These are phyloP conservation scores for Pachyseris speciosa DNA, from an alignment of 64 coral and sea anemone genomes.

Conservation along the genomic window DNA sequence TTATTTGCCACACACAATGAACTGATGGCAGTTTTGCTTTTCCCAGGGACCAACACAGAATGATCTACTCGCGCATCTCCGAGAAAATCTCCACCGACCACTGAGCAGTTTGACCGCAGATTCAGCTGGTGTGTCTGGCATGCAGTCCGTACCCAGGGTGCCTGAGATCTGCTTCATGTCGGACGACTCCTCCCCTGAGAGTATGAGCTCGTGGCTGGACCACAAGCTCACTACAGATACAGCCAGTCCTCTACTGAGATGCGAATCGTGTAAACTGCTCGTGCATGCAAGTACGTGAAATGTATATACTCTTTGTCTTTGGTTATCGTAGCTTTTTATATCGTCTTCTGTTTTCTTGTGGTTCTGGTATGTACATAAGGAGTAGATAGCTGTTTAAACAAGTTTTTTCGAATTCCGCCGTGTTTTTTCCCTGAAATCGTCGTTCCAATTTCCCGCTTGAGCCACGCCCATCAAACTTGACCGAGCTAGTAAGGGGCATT, in stretches of 20 bases:
- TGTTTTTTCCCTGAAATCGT: too few species aligned
- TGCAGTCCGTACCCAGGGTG: conserved; percentile 55
- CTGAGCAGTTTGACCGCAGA: neutral
- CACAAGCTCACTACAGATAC: conserved; percentile 66
- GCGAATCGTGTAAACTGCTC: conserved; percentile 56
- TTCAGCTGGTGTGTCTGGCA: neutral
- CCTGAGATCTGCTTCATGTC: conserved; percentile 96
- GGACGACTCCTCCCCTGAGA: conserved; percentile 87
- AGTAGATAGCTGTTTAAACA: too few species aligned
- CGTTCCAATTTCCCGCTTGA: too few species aligned
- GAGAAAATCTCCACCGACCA: conserved; percentile 3
- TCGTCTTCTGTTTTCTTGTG: too few species aligned
- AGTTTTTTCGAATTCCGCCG: too few species aligned
- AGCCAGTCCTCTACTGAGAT: conserved; percentile 72
- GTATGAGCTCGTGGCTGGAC: conserved; percentile 89
- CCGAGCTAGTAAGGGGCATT: too few species aligned
- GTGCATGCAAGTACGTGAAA: conserved; percentile 81
- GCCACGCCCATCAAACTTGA: too few species aligned
- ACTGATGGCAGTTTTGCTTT: neutral
- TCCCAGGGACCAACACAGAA: neutral
- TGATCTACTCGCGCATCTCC: neutral
- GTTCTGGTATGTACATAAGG: too few species aligned
- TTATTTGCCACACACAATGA: neutral
- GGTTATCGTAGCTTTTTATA: neutral
- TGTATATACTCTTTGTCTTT: neutral